Conservation (phyloP, 2,797 vertebrate species). For the Schizopygopsis pylzovi region DNA sequence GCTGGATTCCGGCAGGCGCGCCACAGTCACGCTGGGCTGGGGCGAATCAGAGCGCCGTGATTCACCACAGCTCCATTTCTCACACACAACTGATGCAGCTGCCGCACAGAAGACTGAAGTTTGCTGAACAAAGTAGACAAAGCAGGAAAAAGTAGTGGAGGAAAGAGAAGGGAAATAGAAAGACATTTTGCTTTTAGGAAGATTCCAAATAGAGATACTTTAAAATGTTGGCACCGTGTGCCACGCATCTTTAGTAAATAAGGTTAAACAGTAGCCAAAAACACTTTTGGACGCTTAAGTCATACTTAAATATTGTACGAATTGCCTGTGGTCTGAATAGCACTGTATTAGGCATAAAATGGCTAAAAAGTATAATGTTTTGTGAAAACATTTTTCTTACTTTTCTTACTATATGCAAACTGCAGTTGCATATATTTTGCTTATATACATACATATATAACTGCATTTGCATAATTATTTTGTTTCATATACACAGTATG, state of each 20-base stretch:
- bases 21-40: slow-evolving; percentile 45
- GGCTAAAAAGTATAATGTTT: background rate
- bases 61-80: slow-evolving; percentile 39
- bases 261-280: background rate
- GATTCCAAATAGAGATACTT: background rate
- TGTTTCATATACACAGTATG: no score
- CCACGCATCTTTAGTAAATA: background rate
- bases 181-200: background rate
- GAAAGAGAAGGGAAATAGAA: background rate
- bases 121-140: slow-evolving; percentile 74
- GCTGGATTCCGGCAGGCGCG: slow-evolving; percentile 81
- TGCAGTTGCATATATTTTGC: no score
- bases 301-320: background rate
- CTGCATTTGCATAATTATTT: no score
- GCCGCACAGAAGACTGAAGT: slow-evolving; percentile 40
- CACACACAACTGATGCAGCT: slow-evolving; percentile 30
- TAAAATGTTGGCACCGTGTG: background rate
- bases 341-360: background rate
- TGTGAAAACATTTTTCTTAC: background rate
- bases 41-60: slow-evolving; percentile 64
- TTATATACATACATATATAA: no score
- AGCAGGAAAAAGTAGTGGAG: slow-evolving; percentile 49
- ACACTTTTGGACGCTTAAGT: background rate
- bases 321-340: background rate
- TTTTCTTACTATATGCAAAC: no score